These are phyloP conservation scores for Trididemnum clinides DNA, from an alignment of 23 tunicate genomes.

Conservation along the genomic window DNA sequence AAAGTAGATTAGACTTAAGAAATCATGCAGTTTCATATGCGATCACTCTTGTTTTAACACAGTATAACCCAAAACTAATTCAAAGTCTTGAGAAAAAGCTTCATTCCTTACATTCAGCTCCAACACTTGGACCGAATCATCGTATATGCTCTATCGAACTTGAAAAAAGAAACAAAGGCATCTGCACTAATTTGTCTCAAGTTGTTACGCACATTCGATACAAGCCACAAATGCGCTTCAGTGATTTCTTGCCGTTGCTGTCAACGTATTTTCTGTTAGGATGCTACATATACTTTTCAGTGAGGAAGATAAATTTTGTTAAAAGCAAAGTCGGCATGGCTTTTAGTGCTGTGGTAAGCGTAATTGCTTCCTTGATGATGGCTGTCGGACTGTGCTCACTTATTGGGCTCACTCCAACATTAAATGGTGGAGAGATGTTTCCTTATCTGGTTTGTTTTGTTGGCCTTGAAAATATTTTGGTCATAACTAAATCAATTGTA, in stretches of 20 bases:
- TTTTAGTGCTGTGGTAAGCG: conserved; percentile 79
- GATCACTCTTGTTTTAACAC: conserved; percentile 68
- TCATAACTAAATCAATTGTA: conserved; percentile 91
- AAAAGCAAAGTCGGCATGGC: conserved; percentile 98
- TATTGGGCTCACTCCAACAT: conserved; percentile 84
- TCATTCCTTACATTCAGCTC: conserved; percentile 2
- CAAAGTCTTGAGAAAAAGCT: conserved; percentile 6
- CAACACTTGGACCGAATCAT: background rate
- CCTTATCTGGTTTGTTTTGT: conserved; percentile 80
- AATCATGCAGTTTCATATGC: conserved; percentile 54
- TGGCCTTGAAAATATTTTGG: conserved; percentile 86
- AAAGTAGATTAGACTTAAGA: conserved; percentile 14
- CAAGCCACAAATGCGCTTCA: conserved; percentile 61
- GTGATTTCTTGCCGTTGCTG: conserved; percentile 63
- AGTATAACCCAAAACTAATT: conserved; percentile 59
- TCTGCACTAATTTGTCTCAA: conserved; percentile 19
- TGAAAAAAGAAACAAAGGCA: background rate
- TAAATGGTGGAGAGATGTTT: conserved; percentile 85
- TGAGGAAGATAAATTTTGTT: conserved; percentile 89
- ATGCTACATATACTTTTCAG: conserved; percentile 91
- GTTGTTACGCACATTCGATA: conserved; percentile 69
- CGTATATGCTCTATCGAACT: background rate
- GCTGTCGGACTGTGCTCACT: conserved; percentile 85
- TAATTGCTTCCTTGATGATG: conserved; percentile 83
- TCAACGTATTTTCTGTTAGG: conserved; percentile 79